A percentile compares a stretch with the other conserved stretches of the same genome.
phyloP scores from a whole-genome alignment of 1,140 invertebrate genomes.

The Diorhabda carinulata region DNA sequence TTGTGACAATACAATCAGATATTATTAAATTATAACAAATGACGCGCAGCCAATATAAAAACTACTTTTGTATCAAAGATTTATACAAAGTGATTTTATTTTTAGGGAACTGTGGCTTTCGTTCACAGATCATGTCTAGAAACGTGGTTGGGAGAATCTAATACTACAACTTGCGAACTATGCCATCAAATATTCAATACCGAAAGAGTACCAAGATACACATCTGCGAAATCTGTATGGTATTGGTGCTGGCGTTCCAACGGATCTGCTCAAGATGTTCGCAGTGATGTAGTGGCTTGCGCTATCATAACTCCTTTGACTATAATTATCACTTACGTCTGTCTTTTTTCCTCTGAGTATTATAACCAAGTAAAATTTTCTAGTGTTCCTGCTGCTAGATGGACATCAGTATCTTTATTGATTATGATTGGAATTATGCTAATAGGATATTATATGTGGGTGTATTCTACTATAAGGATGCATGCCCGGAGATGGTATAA shows the following conservation, averaged over 20 bases:
- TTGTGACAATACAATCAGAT: too few species aligned
- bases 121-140: slow-evolving; percentile 67
- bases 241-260: slow-evolving; percentile 38
- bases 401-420: slow-evolving; percentile 50
- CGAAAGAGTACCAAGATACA: slow-evolving; percentile 43
- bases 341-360: slow-evolving; percentile 51
- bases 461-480: slow-evolving; percentile 49
- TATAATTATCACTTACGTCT: slow-evolving; percentile 51
- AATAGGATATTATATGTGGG: slow-evolving; percentile 52
- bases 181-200: slow-evolving; percentile 56
- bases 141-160: slow-evolving; percentile 63
- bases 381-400: slow-evolving; percentile 49
- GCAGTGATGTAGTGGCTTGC: slow-evolving; percentile 50
- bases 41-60: too few species aligned
- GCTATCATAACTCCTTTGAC: slow-evolving; percentile 50
- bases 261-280: slow-evolving; percentile 34
- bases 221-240: slow-evolving; percentile 41
- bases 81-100: slow-evolving; percentile 5
- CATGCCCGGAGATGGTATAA: slow-evolving; percentile 53
- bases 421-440: slow-evolving; percentile 51
- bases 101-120: slow-evolving; percentile 61
- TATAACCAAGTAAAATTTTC: slow-evolving; percentile 50
- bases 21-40: too few species aligned
- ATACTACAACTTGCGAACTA: slow-evolving; percentile 58
- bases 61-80: too few species aligned